A percentile compares a stretch with the other conserved stretches of the same genome.
These are phyloP conservation scores for Drosophila serrata DNA, from an alignment of 1,140 invertebrate genomes.

Conservation along the genomic window DNA sequence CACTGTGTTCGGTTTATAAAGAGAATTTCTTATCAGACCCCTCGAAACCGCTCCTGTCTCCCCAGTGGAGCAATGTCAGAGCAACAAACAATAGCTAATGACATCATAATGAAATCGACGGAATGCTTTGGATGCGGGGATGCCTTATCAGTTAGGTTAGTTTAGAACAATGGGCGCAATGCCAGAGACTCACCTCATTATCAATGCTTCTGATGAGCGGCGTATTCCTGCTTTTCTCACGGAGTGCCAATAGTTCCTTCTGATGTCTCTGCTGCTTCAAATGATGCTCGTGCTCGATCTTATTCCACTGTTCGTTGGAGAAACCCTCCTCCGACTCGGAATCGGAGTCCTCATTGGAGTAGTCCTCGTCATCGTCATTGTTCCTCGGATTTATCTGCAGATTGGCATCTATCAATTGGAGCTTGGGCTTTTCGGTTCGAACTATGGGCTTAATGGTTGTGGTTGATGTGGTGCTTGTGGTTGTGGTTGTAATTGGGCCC, in stretches of 20 bases:
- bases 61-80: constrained; percentile 53
- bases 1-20: constrained; percentile 8
- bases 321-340: constrained; percentile 37
- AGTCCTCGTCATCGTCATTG: constrained; percentile 11
- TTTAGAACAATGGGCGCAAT: constrained; percentile 58
- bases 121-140: constrained; percentile 1
- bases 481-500: constrained; percentile 1
- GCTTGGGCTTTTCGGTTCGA: constrained; percentile 47
- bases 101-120: constrained; percentile 54
- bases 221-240: constrained; percentile 53
- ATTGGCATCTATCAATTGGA: constrained; percentile 49
- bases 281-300: constrained; percentile 65
- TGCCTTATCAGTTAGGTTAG: constrained; percentile 22
- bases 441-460: constrained; percentile 5
- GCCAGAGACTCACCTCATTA: constrained; percentile 69
- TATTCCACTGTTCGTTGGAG: constrained; percentile 74
- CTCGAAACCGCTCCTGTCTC: constrained; percentile 5
- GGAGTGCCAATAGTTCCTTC: constrained; percentile 56
- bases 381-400: constrained; percentile 13
- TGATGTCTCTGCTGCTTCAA: constrained; percentile 66
- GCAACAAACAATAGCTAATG: constrained; percentile 68
- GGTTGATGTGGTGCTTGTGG: constrained; percentile 1
- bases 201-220: constrained; percentile 68
- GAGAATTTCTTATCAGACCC: constrained; percentile 19
- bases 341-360: constrained; percentile 30